Conservation (phyloP, 2,113 vertebrate species). For the Lipophrys pholis region DNA sequence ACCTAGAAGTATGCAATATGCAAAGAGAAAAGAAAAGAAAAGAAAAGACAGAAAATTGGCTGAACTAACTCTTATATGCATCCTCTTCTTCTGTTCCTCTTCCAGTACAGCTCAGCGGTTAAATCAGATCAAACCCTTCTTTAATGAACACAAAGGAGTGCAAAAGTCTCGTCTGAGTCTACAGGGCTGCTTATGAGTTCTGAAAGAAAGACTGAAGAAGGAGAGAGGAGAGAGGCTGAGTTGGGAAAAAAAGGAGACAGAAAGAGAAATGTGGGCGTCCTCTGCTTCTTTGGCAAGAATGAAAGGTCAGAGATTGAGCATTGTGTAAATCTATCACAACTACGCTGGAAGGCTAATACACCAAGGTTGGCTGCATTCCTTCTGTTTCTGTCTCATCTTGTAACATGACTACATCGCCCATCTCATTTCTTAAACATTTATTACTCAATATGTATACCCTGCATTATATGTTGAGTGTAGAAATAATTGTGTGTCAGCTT, state of each 20-base stretch:
- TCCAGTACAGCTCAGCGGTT: slow-evolving; percentile 41
- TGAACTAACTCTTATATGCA: slow-evolving; percentile 19
- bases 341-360: slow-evolving; percentile 43
- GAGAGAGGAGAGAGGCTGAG: slow-evolving; percentile 26
- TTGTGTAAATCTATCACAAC: slow-evolving; percentile 70
- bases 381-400: slow-evolving; percentile 34
- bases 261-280: slow-evolving; percentile 62
- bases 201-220: slow-evolving; percentile 38
- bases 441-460: neutral
- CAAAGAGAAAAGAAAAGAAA: slow-evolving; percentile 6
- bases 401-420: slow-evolving; percentile 21
- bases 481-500: too few species aligned
- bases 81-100: slow-evolving; percentile 37
- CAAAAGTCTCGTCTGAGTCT: slow-evolving; percentile 26
- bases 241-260: slow-evolving; percentile 21
- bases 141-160: slow-evolving; percentile 69
- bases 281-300: slow-evolving; percentile 65
- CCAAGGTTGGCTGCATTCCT: slow-evolving; percentile 31
- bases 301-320: slow-evolving; percentile 71
- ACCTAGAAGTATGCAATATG: slow-evolving; percentile 15
- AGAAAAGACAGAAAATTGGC: neutral
- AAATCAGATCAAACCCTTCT: slow-evolving; percentile 57
- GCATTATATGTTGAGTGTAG: neutral
- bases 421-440: neutral
- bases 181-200: slow-evolving; percentile 9